Base-by-base conservation (phyloP, 2,797 vertebrate species). In the Craterocephalus amniculus region DNA sequence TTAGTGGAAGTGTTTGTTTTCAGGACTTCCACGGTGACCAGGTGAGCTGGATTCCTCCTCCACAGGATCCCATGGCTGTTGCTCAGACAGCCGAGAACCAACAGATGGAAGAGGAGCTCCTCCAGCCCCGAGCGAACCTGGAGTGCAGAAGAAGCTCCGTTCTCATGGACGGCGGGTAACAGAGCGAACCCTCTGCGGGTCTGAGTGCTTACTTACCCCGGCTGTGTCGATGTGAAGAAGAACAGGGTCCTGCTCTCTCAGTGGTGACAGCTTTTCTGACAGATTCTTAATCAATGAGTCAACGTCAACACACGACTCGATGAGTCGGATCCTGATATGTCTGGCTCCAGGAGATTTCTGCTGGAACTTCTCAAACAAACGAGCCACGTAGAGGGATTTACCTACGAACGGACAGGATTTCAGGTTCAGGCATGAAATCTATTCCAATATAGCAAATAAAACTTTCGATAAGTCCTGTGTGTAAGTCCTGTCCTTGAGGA, bases 161-260 rank as follows among this genome's bases (percentile, higher is more conserved):
- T 4, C n/a, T 58, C 2, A 67, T n/a, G 29, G 20, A 54, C 18
- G 58, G 58, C 1, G 26, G 61, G 32, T 6, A 38, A 45, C 7
- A 48, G 48, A 54, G 26, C 22, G 14, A 61, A 13, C 0, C 11
- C 16, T n/a, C 20, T 38, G n/a, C 13, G 49, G 54, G 58, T 12
- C 29, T 22, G n/a, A 63, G 59, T 48, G 24, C 10, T 32, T 8
- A 73, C 92, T 80, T 78, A 95, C 94, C 2, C 90, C 93, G 29
- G 94, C 84, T 0, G 86, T 85, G 80, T 95, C 94, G 0, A 95
- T 87, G 86, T 95, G 94, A 55, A 95, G 84, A 13, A 95, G 80
- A 2, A 93, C 83, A 0, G 90, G 85, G 74, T 92, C 90, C 49
- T 90, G 86, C 59, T 93, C 87, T 74, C 84, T 89, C 35, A 89